Evolutionary conservation across 2,113 vertebrate genomes (phyloP).

Genomic region (Uropsilus gracilis): DNA sequence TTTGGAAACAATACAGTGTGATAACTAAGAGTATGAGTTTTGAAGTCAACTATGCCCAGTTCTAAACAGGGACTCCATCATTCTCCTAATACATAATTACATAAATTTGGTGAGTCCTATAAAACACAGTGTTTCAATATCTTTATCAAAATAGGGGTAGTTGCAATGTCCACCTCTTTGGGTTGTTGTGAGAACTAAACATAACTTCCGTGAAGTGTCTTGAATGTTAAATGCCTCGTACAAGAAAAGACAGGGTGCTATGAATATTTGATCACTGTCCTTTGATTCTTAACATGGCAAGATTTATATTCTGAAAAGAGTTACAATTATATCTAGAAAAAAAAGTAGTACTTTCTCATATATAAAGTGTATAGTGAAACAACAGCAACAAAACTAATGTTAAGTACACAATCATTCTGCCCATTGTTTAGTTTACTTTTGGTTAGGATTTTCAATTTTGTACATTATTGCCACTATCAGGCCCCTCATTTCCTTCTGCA

Average conservation of each 20-base stretch:
- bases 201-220: not conserved
- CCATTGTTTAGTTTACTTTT: not conserved
- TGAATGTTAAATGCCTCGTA: not conserved
- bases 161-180: not conserved
- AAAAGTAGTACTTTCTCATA: not conserved
- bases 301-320: not conserved
- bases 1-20: not conserved
- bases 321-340: not conserved
- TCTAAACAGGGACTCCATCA: not conserved
- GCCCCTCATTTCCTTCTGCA: not conserved
- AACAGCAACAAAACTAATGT: not conserved
- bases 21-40: not conserved
- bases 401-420: not conserved
- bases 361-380: not conserved
- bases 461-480: not conserved
- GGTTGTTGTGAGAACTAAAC: not conserved
- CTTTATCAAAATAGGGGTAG: not conserved
- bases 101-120: not conserved
- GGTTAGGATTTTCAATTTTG: not conserved
- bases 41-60: not conserved
- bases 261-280: not conserved
- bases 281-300: not conserved
- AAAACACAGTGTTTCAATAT: not conserved
- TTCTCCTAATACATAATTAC: too few relatives aligned
- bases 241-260: not conserved